Evolutionary conservation across 1,140 invertebrate genomes (phyloP).

Genomic region (Lepidurus packardi): DNA sequence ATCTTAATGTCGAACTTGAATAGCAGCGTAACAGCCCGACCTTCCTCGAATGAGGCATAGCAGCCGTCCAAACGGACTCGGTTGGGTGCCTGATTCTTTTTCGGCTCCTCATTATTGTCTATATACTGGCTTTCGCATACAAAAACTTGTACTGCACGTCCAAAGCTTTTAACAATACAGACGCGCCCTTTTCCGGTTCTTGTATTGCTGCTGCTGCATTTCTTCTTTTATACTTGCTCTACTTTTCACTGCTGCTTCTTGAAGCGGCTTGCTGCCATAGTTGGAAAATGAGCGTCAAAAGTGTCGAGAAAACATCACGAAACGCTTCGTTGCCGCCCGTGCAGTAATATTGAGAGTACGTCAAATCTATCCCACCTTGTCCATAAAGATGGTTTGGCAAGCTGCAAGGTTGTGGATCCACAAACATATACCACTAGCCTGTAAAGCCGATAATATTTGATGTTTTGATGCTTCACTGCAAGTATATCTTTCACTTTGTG

Average conservation of each 20-base stretch:
- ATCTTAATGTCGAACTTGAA: constrained; percentile 15
- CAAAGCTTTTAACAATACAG: constrained; percentile 11
- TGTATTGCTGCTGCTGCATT: constrained; percentile 9
- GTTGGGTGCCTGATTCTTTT: constrained; percentile 3
- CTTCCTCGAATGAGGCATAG: background rate
- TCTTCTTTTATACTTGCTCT: background rate
- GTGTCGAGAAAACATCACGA: background rate
- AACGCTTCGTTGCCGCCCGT: background rate
- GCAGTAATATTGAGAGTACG: background rate
- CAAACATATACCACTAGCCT: no score
- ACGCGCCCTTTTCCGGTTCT: background rate
- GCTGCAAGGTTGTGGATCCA: no score
- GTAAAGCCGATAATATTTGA: no score
- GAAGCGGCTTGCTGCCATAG: background rate
- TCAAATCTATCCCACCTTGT: background rate
- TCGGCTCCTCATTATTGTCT: constrained; percentile 10
- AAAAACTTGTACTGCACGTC: constrained; percentile 12
- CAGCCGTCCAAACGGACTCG: background rate
- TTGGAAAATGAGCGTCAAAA: background rate
- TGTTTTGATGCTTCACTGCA: no score
- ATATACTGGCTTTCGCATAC: background rate
- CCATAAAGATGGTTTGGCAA: no score
- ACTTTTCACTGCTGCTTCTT: background rate
- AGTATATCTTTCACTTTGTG: no score
- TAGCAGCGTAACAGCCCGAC: background rate